Conservation (phyloP, 2,888 invertebrate genomes). For the Harpalus rubripes region DNA sequence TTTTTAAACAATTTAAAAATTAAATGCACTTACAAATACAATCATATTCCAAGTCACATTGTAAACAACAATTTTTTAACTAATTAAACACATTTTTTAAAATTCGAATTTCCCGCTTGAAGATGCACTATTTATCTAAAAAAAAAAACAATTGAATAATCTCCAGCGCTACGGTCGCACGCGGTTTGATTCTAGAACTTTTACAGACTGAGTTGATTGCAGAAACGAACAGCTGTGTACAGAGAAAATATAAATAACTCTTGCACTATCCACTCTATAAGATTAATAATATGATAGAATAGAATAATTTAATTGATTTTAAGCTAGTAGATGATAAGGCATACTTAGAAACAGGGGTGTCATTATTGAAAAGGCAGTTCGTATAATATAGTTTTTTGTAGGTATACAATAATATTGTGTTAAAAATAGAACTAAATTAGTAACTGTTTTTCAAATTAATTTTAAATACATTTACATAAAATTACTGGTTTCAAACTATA, state of each 20-base stretch:
- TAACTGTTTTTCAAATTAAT: no score
- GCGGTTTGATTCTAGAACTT: slow-evolving; percentile 34
- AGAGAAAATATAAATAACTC: background rate
- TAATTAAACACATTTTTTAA: no score
- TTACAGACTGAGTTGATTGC: background rate
- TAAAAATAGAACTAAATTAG: no score
- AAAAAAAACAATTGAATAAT: background rate
- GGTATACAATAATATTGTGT: no score
- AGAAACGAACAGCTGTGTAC: background rate
- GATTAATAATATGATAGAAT: background rate
- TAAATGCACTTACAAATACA: no score
- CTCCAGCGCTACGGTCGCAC: background rate
- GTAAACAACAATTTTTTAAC: no score
- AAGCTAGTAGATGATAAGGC: background rate
- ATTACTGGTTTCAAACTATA: no score
- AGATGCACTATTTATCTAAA: background rate
- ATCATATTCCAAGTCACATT: no score
- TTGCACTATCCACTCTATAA: background rate
- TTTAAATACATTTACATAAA: no score
- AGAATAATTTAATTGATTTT: background rate
- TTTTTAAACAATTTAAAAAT: no score
- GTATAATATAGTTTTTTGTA: no score
- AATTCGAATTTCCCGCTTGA: background rate
- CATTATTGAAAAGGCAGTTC: background rate
- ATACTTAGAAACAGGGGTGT: background rate